These are phyloP conservation scores for Hypena proboscidalis DNA, from an alignment of 2,888 invertebrate species.

Conservation along the genomic window DNA sequence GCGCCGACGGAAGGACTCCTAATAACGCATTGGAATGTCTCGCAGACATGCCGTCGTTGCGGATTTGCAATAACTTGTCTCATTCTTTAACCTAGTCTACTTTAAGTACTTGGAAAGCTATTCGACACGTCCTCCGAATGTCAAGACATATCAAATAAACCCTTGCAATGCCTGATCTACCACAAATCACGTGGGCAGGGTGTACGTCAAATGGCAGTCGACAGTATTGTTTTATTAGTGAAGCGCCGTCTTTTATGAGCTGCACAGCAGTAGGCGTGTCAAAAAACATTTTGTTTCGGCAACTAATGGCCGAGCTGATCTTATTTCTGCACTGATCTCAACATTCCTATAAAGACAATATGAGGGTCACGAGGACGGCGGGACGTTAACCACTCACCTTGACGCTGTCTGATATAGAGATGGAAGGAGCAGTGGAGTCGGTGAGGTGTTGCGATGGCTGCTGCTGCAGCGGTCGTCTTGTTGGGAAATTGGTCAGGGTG, in stretches of 20 bases:
- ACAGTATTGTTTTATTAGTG: slow-evolving; percentile 66
- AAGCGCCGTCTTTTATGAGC: slow-evolving; percentile 57
- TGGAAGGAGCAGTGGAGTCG: slow-evolving; percentile 47
- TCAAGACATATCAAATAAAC: slow-evolving; percentile 23
- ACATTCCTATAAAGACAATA: slow-evolving; percentile 58
- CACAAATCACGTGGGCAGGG: slow-evolving; percentile 64
- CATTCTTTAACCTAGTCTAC: slow-evolving; percentile 32
- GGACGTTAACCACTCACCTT: slow-evolving; percentile 52
- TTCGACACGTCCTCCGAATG: slow-evolving; percentile 17
- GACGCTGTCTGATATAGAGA: slow-evolving; percentile 55
- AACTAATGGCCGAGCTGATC: slow-evolving; percentile 49
- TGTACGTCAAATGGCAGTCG: slow-evolving; percentile 52
- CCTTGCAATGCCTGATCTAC: slow-evolving; percentile 59
- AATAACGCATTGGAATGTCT: slow-evolving; percentile 45
- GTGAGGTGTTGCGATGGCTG: slow-evolving; percentile 45
- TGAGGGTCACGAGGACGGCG: slow-evolving; percentile 36
- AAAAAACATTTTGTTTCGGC: slow-evolving; percentile 66
- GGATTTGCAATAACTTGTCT: slow-evolving; percentile 39
- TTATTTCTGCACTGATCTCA: slow-evolving; percentile 66
- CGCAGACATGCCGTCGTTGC: slow-evolving; percentile 26
- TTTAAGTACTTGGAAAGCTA: slow-evolving; percentile 12
- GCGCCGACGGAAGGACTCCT: slow-evolving; percentile 35
- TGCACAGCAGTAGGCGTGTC: slow-evolving; percentile 67
- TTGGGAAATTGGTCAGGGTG: slow-evolving; percentile 56
- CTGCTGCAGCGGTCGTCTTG: slow-evolving; percentile 39